Evolutionary conservation across 2,113 vertebrate species (phyloP).

Genomic region (Gila orcuttii): DNA sequence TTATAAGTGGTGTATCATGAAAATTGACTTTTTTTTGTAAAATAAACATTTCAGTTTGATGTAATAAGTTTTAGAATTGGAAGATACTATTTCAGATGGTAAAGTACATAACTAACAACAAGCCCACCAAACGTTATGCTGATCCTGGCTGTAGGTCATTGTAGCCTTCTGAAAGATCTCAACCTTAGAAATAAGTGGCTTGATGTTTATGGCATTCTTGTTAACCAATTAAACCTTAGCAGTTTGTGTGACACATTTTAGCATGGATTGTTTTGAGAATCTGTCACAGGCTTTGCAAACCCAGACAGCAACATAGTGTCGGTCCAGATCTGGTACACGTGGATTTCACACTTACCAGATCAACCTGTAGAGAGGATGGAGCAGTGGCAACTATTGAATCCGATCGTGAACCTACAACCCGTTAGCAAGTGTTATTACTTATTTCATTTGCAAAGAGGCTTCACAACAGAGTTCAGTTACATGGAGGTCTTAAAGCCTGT

Average conservation of each 20-base stretch:
- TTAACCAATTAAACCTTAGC: background rate
- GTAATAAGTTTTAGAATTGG: background rate
- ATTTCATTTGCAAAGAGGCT: background rate
- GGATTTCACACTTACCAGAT: too few relatives aligned
- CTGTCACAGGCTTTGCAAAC: background rate
- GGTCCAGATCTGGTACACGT: too few relatives aligned
- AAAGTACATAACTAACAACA: background rate
- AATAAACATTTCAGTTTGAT: background rate
- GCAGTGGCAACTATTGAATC: background rate
- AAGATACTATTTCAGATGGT: background rate
- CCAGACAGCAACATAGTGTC: too few relatives aligned
- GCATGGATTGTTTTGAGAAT: background rate
- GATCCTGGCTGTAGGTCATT: background rate
- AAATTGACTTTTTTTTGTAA: background rate
- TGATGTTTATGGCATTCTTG: background rate
- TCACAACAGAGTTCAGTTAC: background rate
- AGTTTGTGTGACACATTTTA: background rate
- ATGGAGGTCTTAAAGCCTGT: background rate
- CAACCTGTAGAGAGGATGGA: background rate
- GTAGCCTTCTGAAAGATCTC: slow-evolving; percentile 1
- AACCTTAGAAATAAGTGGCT: background rate
- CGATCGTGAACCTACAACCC: background rate
- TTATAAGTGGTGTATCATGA: background rate
- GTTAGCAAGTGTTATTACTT: background rate
- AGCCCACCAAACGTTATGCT: background rate